phyloP scores from a whole-genome alignment of 30 jellyfish, hydroid and myxozoan genomes.

The Chrysaora quinquecirrha region DNA sequence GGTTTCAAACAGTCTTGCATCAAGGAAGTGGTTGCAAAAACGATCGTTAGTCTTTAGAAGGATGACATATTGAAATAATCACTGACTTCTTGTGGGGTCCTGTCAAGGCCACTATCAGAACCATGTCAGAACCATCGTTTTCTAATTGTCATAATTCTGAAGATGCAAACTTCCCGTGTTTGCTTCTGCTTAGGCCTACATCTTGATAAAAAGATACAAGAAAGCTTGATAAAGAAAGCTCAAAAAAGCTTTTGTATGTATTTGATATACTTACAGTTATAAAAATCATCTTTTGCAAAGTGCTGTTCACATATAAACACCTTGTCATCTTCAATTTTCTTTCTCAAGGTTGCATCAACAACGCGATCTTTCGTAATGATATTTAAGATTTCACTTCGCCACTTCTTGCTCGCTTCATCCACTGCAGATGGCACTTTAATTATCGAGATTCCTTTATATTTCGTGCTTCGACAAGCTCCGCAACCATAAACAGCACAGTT shows the following conservation, averaged over 20 bases:
- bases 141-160: too few relatives aligned
- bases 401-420: slow-evolving; percentile 5
- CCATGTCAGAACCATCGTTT: too few relatives aligned
- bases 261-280: neutral
- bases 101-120: too few relatives aligned
- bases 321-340: neutral
- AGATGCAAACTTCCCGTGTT: too few relatives aligned
- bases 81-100: too few relatives aligned
- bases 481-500: slow-evolving; percentile 43
- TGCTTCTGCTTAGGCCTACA: neutral
- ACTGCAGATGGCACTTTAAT: slow-evolving; percentile 37
- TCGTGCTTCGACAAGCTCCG: slow-evolving; percentile 13
- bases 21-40: too few relatives aligned
- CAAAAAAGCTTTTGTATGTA: too few relatives aligned
- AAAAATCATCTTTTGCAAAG: neutral
- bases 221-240: too few relatives aligned
- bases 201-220: too few relatives aligned
- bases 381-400: slow-evolving; percentile 42
- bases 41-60: too few relatives aligned
- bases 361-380: slow-evolving; percentile 32
- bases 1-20: too few relatives aligned
- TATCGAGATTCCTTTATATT: slow-evolving; percentile 11
- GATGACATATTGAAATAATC: too few relatives aligned
- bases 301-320: slow-evolving; percentile 36
- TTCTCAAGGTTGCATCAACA: neutral